Conservation (phyloP, 2,797 vertebrate species). For the Onychomys torridus region DNA sequence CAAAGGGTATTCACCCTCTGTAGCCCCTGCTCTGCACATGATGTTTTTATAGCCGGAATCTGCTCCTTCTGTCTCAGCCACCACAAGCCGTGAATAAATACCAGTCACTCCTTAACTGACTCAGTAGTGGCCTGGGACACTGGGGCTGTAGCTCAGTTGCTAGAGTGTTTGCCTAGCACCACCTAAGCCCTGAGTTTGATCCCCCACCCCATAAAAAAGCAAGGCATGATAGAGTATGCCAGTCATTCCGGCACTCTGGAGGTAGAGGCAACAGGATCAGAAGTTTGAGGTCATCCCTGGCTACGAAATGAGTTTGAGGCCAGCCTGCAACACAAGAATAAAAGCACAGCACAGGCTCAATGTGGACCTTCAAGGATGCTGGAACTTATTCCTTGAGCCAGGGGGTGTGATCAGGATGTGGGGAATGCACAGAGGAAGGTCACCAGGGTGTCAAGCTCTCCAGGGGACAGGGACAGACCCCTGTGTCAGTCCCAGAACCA, state of each 20-base stretch:
- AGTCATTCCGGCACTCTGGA: background rate
- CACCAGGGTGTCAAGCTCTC: background rate
- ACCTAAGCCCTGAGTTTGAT: background rate
- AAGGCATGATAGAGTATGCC: background rate
- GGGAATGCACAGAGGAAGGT: background rate
- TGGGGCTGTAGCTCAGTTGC: background rate
- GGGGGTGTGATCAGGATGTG: background rate
- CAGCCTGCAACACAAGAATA: background rate
- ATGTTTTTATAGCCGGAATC: background rate
- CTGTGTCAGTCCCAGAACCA: background rate
- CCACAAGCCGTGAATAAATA: too few relatives aligned
- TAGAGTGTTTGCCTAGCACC: background rate
- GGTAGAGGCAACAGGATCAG: background rate
- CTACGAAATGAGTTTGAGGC: background rate
- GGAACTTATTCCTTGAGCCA: background rate
- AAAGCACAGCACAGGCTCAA: background rate
- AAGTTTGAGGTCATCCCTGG: background rate
- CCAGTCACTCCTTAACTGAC: background rate
- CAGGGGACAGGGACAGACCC: background rate
- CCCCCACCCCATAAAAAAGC: background rate
- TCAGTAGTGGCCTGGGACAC: background rate
- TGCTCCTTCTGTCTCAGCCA: accelerated
- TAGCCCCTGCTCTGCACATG: accelerated
- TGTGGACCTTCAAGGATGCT: background rate
- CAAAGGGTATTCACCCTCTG: accelerated